Evolutionary conservation across 64 coral and sea anemone species (phyloP), one percentile per base, ranked within the genome.

Genomic region (Stichodactyla mertensii): DNA sequence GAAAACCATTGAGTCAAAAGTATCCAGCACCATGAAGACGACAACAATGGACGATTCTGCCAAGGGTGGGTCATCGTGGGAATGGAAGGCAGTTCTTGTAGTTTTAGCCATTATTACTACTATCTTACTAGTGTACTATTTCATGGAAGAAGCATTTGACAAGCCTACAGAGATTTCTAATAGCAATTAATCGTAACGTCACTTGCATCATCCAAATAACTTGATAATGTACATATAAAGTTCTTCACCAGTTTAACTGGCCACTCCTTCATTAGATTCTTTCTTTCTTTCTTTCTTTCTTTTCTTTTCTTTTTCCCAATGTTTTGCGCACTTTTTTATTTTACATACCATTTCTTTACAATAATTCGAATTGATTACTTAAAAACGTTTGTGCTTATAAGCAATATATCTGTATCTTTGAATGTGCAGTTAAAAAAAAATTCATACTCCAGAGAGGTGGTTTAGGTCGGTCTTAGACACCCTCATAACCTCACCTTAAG

Each of bases 31-130:
- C 19, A 36, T 18, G 51, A 82, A 4, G 69, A 74, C 52, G 12
- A 54, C 52, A 11, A 82, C 52, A 18, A 27, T 82, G 80, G 9
- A 18, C 19, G 55, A 28, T 9, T 57, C 52, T 6, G 16, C 51
- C 0, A 53, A 53, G 6, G 20, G 18, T 64, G 60, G 60, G 7
- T 8, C 54, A 20, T 62, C 83, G 7, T 85, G 55, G 55, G 55
- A 64, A 18, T 85, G 83, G 83, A 85, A 85, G 55, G 83, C 60
- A 20, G 60, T 85, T 52, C 55, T 85, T 5, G 55, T 85, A 7
- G n/a, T 85, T 85, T 27, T 85, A 10, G 55, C 60, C 24, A 26
- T 85, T 24, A 64, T 85, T 31, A 85, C 23, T 20, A 85, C 31
- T 31, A 64, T 64, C 54, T 61, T 85, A 16, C 57, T 85, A 52